A percentile compares a stretch with the other conserved stretches of the same genome.
Conservation (phyloP, 2,888 invertebrate species). For the Spatulosminthurus flaviceps region DNA sequence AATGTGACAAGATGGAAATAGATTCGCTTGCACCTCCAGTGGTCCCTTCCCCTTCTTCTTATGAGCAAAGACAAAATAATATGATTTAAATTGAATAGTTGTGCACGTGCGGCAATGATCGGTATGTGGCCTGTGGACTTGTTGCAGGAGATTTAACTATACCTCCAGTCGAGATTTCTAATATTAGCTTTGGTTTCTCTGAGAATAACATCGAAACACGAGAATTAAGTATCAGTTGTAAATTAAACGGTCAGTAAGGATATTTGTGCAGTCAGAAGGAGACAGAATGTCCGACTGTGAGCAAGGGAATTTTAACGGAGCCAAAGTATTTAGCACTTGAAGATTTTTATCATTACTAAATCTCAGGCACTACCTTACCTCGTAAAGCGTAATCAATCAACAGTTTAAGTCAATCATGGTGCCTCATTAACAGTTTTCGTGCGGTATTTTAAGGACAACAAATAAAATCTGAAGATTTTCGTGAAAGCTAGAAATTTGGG, state of each 20-base stretch:
- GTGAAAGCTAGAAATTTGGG: background rate
- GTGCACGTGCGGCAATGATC: background rate
- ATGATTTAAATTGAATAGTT: background rate
- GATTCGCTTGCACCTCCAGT: slow-evolving; percentile 39
- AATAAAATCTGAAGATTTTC: background rate
- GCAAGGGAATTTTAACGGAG: background rate
- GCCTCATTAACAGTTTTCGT: too few species aligned
- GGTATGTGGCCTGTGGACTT: background rate
- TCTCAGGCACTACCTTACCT: background rate
- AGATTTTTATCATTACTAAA: background rate
- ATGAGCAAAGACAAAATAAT: slow-evolving; percentile 7
- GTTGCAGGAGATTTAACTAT: slow-evolving; percentile 3
- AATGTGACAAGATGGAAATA: slow-evolving; percentile 13
- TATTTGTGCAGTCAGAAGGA: background rate
- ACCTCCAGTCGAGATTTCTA: slow-evolving; percentile 40
- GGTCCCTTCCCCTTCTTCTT: slow-evolving; percentile 7
- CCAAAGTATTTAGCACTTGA: background rate
- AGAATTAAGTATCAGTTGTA: background rate
- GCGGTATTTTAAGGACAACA: background rate
- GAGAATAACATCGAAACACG: slow-evolving; percentile 17
- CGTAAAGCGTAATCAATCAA: too few species aligned
- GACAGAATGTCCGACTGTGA: background rate
- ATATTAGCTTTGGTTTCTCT: slow-evolving; percentile 38
- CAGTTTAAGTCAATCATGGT: too few species aligned
- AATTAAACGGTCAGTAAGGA: slow-evolving; percentile 19